Conservation (phyloP, 2,113 vertebrate genomes). For the Nyctereutes procyonoides region DNA sequence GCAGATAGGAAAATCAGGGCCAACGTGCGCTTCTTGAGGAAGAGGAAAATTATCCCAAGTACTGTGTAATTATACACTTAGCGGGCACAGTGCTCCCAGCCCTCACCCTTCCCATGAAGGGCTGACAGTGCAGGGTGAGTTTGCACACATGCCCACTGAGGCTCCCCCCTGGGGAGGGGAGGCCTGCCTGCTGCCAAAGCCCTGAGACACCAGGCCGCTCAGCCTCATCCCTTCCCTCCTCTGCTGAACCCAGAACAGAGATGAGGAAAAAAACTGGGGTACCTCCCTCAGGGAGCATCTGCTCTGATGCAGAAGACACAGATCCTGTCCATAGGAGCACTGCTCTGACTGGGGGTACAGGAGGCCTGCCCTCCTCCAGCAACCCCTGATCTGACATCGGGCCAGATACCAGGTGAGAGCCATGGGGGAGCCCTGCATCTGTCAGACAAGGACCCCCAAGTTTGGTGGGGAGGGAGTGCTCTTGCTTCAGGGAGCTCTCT, state of each 20-base stretch:
- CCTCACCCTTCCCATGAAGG: constrained; percentile 81
- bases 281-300: background rate
- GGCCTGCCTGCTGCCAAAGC: background rate
- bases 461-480: too few relatives aligned
- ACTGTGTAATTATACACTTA: constrained; percentile 89
- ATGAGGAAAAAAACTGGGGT: background rate
- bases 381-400: background rate
- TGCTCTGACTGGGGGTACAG: background rate
- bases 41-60: constrained; percentile 88
- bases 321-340: background rate
- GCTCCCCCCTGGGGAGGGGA: background rate
- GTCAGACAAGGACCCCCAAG: background rate
- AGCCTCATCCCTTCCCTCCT: background rate
- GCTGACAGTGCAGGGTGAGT: constrained; percentile 77
- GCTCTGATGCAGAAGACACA: background rate
- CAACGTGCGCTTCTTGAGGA: constrained; percentile 87
- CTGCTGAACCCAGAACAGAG: background rate
- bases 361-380: background rate
- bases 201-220: background rate
- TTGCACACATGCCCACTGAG: constrained; percentile 68
- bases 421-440: rapidly evolving
- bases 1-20: constrained; percentile 89
- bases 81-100: constrained; percentile 80
- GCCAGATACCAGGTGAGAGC: background rate
- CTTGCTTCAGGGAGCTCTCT: too few relatives aligned